Conservation (phyloP, 2,888 invertebrate genomes). For the Clistopyga incitator region DNA sequence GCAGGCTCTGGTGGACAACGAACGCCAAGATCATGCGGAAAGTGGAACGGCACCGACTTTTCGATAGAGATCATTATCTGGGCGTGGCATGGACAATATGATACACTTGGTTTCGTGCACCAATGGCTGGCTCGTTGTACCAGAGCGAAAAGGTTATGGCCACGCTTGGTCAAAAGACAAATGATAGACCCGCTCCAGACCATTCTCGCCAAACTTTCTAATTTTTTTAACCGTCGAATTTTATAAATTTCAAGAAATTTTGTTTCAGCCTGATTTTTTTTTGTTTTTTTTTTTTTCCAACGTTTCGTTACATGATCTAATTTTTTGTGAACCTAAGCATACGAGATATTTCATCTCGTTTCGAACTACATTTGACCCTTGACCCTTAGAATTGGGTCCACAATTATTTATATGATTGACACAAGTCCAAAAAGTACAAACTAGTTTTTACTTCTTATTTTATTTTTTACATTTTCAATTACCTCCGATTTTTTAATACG, state of each 20-base stretch:
- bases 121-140: constrained; percentile 1
- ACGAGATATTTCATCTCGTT: too few species aligned
- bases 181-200: constrained; percentile 22
- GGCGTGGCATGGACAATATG: constrained; percentile 47
- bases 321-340: not conserved
- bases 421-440: too few species aligned
- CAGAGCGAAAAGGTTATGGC: constrained; percentile 24
- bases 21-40: constrained; percentile 38
- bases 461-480: too few species aligned
- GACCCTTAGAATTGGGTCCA: too few species aligned
- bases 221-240: constrained; percentile 11
- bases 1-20: not conserved
- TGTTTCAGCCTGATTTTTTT: not conserved
- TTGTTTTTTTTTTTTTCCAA: not conserved
- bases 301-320: not conserved
- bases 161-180: constrained; percentile 32
- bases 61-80: constrained; percentile 57
- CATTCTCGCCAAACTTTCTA: constrained; percentile 35
- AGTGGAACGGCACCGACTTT: constrained; percentile 61
- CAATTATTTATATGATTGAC: too few species aligned
- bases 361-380: too few species aligned
- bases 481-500: too few species aligned
- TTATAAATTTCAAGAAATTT: not conserved
- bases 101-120: constrained; percentile 22
- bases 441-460: too few species aligned